A percentile compares a stretch with the other conserved stretches of the same genome.
phyloP scores from a whole-genome alignment of 2,113 vertebrate species.

The Cyprinodon variegatus region DNA sequence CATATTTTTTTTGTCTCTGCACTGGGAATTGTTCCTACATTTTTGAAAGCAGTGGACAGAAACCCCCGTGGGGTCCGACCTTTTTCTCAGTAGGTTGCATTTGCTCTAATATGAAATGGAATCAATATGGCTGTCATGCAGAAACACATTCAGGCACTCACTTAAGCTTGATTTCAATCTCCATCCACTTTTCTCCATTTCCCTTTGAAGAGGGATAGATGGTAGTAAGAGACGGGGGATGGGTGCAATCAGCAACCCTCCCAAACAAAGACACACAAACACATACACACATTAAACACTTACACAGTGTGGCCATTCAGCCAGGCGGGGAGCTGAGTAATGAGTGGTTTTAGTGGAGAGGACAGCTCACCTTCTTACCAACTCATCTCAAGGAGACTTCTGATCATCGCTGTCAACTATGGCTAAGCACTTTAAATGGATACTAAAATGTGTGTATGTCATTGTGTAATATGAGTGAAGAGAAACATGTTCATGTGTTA shows the following conservation, averaged over 20 bases:
- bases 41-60: constrained; percentile 22
- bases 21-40: constrained; percentile 1
- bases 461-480: constrained; percentile 27
- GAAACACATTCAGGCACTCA: constrained; percentile 41
- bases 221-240: background rate
- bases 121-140: constrained; percentile 56
- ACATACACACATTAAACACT: constrained; percentile 35
- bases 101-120: constrained; percentile 51
- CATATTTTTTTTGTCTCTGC: constrained; percentile 7
- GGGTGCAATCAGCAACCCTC: background rate
- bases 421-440: constrained; percentile 71
- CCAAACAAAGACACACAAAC: constrained; percentile 22
- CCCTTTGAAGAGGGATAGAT: constrained; percentile 32
- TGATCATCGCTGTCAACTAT: constrained; percentile 77
- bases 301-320: constrained; percentile 62
- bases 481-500: constrained; percentile 28
- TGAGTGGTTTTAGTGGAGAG: constrained; percentile 75
- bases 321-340: constrained; percentile 70
- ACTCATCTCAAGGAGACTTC: constrained; percentile 77
- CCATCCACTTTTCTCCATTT: constrained; percentile 29
- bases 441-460: constrained; percentile 49
- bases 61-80: constrained; percentile 39
- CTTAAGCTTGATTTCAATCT: constrained; percentile 38
- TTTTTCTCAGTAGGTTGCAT: constrained; percentile 32
- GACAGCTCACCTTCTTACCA: constrained; percentile 79